Evolutionary conservation across 1,140 invertebrate species (phyloP).

Genomic region (Brachionus paranguensis): DNA sequence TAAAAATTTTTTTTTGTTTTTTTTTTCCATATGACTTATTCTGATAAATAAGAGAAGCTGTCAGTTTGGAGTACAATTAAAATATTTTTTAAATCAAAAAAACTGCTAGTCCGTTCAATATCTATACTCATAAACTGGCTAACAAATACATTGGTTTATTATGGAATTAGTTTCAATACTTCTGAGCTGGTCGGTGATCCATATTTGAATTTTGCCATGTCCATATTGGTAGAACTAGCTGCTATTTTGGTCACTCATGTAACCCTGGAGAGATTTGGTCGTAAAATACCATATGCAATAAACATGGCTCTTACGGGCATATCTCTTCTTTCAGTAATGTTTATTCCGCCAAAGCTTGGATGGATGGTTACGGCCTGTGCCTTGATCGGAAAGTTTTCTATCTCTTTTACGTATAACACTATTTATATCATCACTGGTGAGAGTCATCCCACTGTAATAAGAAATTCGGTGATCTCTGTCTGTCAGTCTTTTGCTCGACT

Average conservation of each 20-base stretch:
- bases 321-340: background rate
- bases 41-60: background rate
- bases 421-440: constrained; percentile 27
- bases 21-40: background rate
- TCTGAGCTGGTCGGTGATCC: constrained; percentile 43
- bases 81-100: constrained; percentile 34
- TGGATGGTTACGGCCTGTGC: background rate
- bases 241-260: constrained; percentile 41
- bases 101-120: background rate
- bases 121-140: constrained; percentile 41
- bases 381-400: constrained; percentile 26
- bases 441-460: constrained; percentile 25
- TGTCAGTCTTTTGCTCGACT: background rate
- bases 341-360: background rate
- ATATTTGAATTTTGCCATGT: constrained; percentile 45
- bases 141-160: constrained; percentile 46
- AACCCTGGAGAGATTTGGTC: constrained; percentile 39
- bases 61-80: background rate
- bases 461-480: constrained; percentile 10
- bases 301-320: constrained; percentile 3
- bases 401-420: constrained; percentile 23
- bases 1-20: background rate
- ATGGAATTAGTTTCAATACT: constrained; percentile 44
- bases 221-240: constrained; percentile 43
- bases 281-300: constrained; percentile 10